Percentiles rank a stretch among this genome's conserved stretches.
Evolutionary conservation across 2,888 invertebrate genomes (phyloP).

Genomic region (Synergus itoensis): DNA sequence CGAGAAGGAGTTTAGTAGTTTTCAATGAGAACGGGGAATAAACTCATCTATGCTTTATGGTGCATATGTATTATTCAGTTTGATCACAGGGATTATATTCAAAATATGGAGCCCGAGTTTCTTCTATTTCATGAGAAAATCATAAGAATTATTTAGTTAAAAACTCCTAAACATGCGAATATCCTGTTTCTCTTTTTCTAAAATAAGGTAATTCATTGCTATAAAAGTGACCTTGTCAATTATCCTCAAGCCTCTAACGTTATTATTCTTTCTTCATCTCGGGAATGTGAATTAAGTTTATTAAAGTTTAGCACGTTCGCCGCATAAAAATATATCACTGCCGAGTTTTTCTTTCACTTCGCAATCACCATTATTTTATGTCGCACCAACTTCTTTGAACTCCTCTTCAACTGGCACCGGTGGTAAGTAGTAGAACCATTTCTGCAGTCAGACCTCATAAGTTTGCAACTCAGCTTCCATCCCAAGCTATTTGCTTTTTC

Average conservation of each 20-base stretch:
- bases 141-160: neutral
- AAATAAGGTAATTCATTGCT: neutral
- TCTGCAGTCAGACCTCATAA: constrained; percentile 25
- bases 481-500: constrained; percentile 5
- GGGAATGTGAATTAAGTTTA: constrained; percentile 25
- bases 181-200: neutral
- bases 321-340: constrained; percentile 38
- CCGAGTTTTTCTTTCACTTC: constrained; percentile 31
- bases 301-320: constrained; percentile 18
- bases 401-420: constrained; percentile 8
- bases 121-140: neutral
- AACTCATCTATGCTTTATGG: neutral
- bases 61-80: neutral
- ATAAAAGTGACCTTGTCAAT: neutral
- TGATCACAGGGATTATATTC: neutral
- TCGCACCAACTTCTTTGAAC: constrained; percentile 39
- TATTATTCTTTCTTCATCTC: neutral
- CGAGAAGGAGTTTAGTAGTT: constrained; percentile 1
- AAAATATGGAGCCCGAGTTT: neutral
- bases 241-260: neutral
- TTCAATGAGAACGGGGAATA: neutral
- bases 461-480: neutral
- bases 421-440: constrained; percentile 21
- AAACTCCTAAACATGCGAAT: neutral
- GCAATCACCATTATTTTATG: constrained; percentile 36